Conservation (phyloP, 2,797 vertebrate species). For the Esox masquinongy region DNA sequence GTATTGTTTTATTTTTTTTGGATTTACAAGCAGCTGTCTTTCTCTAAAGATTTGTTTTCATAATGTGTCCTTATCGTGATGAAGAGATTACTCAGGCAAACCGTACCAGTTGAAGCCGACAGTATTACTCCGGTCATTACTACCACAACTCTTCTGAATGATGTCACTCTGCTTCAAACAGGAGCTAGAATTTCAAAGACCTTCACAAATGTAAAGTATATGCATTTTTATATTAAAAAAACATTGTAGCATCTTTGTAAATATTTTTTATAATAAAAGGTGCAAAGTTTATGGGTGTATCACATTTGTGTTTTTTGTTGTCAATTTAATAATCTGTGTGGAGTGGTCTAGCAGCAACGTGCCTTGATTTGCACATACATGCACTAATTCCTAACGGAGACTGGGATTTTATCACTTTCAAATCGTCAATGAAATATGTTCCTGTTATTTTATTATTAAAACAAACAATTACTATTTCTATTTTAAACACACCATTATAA, state of each 20-base stretch:
- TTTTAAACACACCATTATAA: no score
- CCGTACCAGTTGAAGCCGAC: conserved; percentile 68
- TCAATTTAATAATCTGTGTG: not conserved
- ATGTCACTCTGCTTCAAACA: conserved; percentile 77
- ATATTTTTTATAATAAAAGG: conserved; percentile 85
- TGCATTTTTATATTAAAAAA: conserved; percentile 80
- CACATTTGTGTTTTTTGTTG: not conserved
- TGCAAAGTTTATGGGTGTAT: conserved; percentile 64
- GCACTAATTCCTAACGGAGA: no score
- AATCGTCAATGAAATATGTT: no score
- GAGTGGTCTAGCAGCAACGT: no score
- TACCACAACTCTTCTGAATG: conserved; percentile 72
- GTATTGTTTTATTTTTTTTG: conserved; percentile 65
- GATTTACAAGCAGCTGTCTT: conserved; percentile 71
- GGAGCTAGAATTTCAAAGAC: conserved; percentile 79
- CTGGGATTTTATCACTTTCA: no score
- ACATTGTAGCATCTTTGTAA: conserved; percentile 83
- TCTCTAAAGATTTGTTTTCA: conserved; percentile 64
- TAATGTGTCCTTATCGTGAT: conserved; percentile 67
- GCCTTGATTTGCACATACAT: no score
- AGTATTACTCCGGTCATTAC: conserved; percentile 68
- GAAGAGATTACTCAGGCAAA: conserved; percentile 78
- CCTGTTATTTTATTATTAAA: no score
- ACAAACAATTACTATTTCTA: no score
- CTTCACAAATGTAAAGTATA: conserved; percentile 79